phyloP scores from a whole-genome alignment of 2,888 invertebrate species.

The Synergus laeviventris region DNA sequence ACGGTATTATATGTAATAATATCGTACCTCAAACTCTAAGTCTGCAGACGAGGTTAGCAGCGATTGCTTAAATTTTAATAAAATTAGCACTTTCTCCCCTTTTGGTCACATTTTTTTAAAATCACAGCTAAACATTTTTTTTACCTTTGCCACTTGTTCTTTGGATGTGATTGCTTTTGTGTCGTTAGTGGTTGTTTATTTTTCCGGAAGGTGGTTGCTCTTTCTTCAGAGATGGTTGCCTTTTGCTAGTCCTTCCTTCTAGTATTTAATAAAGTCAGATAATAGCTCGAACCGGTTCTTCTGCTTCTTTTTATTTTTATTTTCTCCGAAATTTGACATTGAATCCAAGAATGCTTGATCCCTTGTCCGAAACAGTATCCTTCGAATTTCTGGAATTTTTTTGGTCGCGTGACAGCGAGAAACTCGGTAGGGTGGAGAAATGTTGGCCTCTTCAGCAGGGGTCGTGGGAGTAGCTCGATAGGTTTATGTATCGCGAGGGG shows the following conservation, averaged over 20 bases:
- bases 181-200: no score
- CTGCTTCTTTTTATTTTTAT: no score
- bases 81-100: background rate
- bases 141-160: no score
- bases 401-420: conserved; percentile 53
- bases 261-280: no score
- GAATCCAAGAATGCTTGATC: background rate
- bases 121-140: no score
- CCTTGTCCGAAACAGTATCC: background rate
- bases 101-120: no score
- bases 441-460: conserved; percentile 46
- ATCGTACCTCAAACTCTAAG: background rate
- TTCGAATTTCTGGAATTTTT: conserved; percentile 39
- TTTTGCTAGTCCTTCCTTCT: no score
- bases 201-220: no score
- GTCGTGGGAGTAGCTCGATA: conserved; percentile 51
- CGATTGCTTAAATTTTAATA: background rate
- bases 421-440: conserved; percentile 43
- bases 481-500: conserved; percentile 56
- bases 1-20: background rate
- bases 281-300: no score
- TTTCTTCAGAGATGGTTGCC: no score
- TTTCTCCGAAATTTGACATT: background rate
- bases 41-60: background rate
- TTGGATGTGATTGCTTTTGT: no score